Base-by-base conservation (phyloP, 2,888 invertebrate genomes). In the Linnaemya vulpina region DNA sequence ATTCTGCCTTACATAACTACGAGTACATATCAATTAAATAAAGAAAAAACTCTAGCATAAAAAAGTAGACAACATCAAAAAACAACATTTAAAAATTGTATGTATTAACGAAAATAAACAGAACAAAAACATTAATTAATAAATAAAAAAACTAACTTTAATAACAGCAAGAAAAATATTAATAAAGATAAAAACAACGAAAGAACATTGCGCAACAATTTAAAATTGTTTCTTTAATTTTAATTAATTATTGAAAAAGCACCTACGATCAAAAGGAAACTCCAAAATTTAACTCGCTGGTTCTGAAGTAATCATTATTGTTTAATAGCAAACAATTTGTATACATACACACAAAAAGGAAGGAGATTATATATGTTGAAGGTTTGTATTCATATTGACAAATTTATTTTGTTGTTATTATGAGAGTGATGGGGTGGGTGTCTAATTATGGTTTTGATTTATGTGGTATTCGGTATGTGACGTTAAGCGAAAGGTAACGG, bases 41-140 rank as follows among this genome's bases (percentile, higher is more conserved):
- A 46, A 13, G 20, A 20, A 53, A 17, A 40, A 40, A 51, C 22
- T 68, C 62, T 62, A 75, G 80, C 75, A 30, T 70, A 77, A 73
- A 75, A 38, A 74, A 43, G 20, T 68, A 40, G 71, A 80, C 75
- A 76, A 83, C 83, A 76, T 76, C 76, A 46, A 82, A 84, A 82
- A 77, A 84, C 80, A 86, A 80, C 84, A 79, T 68, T 55, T 79
- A 81, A 78, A 53, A 81, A 84, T 43, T 65, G 62, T 70, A 82
- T 70, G 62, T 75, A 82, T 70, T 62, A 83, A 63, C 43, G 49
- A 35, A 78, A 71, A 46, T 46, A 68, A 53, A 71, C 8, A 51
- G 8, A 40, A 63, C 25, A 70, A 10, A 53, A 13, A 53, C 30
- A 71, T n/a, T 8, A 49, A 15, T 10, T 30, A 35, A 62, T 15